Evolutionary conservation across 2,888 invertebrate species (phyloP).

Genomic region (Crematogaster levior): DNA sequence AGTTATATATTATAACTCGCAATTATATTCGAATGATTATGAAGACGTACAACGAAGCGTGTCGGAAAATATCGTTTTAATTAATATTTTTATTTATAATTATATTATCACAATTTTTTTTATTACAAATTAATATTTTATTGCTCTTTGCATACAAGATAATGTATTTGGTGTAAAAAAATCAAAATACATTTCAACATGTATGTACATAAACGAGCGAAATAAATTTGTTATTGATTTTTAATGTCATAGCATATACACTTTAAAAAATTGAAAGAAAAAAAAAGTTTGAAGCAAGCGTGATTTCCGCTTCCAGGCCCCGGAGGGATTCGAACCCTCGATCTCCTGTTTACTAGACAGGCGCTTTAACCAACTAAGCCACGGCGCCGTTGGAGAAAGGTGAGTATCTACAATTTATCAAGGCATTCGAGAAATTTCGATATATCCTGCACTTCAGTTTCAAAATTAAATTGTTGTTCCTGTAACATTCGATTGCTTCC

Average conservation of each 20-base stretch:
- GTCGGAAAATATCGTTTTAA: no score
- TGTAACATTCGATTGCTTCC: neutral
- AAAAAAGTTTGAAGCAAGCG: neutral
- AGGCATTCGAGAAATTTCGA: neutral
- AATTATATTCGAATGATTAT: no score
- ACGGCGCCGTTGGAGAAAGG: slow-evolving; percentile 86
- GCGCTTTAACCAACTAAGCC: slow-evolving; percentile 94
- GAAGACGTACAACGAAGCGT: no score
- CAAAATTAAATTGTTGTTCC: neutral
- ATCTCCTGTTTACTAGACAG: slow-evolving; percentile 91
- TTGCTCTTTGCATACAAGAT: neutral
- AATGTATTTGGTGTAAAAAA: neutral
- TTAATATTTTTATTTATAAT: neutral
- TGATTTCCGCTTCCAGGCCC: slow-evolving; percentile 84
- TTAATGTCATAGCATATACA: neutral
- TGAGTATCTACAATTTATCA: slow-evolving; percentile 5
- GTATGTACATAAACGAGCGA: neutral
- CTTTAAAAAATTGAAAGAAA: neutral
- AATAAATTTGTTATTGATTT: neutral
- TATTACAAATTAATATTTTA: neutral
- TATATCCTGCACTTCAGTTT: neutral
- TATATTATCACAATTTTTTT: neutral
- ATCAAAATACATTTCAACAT: neutral
- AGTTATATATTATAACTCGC: neutral
- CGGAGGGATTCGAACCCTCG: slow-evolving; percentile 90